A percentile compares a stretch with the other conserved stretches of the same genome.
These are phyloP conservation scores for Burhinus oedicnemus DNA, from an alignment of 2,113 vertebrate species.

Conservation along the genomic window DNA sequence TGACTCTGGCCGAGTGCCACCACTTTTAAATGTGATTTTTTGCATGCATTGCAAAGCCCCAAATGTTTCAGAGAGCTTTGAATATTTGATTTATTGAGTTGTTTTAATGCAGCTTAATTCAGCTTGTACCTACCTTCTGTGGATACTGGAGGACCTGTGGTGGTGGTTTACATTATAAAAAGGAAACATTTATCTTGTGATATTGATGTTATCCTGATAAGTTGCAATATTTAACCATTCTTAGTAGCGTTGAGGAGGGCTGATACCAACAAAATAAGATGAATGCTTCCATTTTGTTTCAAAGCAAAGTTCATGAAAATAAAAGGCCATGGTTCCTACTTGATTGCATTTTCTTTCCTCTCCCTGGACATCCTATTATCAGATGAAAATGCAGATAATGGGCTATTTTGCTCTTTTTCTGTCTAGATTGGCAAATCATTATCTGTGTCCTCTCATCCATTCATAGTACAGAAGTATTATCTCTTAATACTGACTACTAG, in stretches of 20 bases:
- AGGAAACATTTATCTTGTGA: constrained; percentile 5
- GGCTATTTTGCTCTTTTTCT: not conserved
- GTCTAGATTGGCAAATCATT: constrained; percentile 10
- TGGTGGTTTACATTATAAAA: not conserved
- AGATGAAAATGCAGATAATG: constrained; percentile 25
- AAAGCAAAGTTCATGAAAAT: constrained; percentile 32
- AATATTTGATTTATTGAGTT: constrained; percentile 31
- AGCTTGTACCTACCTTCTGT: not conserved
- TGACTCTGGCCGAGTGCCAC: not conserved
- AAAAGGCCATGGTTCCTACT: not conserved
- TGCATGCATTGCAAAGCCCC: not conserved
- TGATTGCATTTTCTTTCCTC: not conserved
- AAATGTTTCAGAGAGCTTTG: not conserved
- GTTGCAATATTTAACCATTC: constrained; percentile 5
- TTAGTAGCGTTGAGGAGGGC: not conserved
- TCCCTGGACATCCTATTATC: not conserved
- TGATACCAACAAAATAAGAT: constrained; percentile 1
- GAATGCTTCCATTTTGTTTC: constrained; percentile 11
- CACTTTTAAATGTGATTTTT: not conserved
- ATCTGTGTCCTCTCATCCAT: not conserved
- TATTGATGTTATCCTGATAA: not conserved
- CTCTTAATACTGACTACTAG: not conserved
- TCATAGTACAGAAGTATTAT: not conserved
- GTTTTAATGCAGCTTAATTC: not conserved
- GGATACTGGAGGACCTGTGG: not conserved